phyloP scores from a whole-genome alignment of 2,888 invertebrate genomes.

The Tinea semifulvella region DNA sequence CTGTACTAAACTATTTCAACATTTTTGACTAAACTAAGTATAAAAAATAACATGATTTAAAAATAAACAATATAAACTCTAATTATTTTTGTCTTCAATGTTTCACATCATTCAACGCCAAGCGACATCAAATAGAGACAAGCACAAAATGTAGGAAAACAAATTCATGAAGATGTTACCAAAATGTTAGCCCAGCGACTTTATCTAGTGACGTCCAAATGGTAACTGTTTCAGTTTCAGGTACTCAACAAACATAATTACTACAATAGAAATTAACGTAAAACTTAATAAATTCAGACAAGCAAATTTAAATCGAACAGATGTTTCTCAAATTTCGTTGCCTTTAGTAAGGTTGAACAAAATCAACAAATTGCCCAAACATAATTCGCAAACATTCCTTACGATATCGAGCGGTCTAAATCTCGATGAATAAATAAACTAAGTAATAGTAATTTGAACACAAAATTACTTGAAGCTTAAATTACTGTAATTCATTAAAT shows the following conservation, averaged over 20 bases:
- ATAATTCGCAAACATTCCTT: neutral
- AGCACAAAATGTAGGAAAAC: constrained; percentile 44
- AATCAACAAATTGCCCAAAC: neutral
- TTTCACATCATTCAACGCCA: constrained; percentile 57
- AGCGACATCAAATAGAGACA: constrained; percentile 60
- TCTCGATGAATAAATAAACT: constrained; percentile 4
- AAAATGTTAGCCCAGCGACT: constrained; percentile 61
- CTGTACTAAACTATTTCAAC: constrained; percentile 57
- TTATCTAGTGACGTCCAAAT: constrained; percentile 3
- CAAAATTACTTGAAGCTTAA: constrained; percentile 34
- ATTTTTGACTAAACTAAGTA: constrained; percentile 55
- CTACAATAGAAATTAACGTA: neutral
- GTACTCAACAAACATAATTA: neutral
- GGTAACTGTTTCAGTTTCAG: neutral
- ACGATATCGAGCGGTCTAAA: neutral
- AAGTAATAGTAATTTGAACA: constrained; percentile 13
- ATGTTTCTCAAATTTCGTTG: neutral
- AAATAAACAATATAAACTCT: constrained; percentile 44
- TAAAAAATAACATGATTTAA: constrained; percentile 52
- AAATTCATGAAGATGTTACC: constrained; percentile 30
- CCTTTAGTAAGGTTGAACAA: constrained; percentile 4
- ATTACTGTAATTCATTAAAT: constrained; percentile 37
- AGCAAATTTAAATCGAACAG: neutral
- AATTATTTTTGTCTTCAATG: constrained; percentile 41
- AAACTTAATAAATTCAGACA: neutral